Evolutionary conservation across 2,888 invertebrate genomes (phyloP), one percentile per base, ranked within the genome.

Genomic region (Mylabris sibirica): DNA sequence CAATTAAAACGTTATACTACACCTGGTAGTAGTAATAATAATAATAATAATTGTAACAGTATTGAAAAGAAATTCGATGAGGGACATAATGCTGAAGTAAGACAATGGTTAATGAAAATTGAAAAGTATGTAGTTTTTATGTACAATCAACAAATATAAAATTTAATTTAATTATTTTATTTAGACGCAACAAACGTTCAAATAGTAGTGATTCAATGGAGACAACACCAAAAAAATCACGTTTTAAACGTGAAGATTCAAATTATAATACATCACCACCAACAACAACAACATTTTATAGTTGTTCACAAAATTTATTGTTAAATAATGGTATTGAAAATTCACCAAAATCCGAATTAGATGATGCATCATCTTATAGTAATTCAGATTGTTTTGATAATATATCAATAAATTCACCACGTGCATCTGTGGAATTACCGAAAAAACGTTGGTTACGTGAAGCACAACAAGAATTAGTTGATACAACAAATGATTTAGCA

Each of bases 361-460:
- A 79, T 11, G 79, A 80, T 65, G 71, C 77, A 49, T 75, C 74
- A 3, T 76, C 79, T 5, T 78, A 71, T 62, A 76, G 76, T 61
- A 76, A 72, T 65, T 77, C 77, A 2, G 77, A 75, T 34, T 69
- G 72, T 30, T 77, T 75, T 24, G 79, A 80, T 53, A 71, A 66
- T 44, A 65, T 64, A 65, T 75, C 66, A 60, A 76, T 75, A 14
- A 44, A 70, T 59, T 66, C 65, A 14, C 63, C 70, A 6, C 70
- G 69, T 59, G 63, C 64, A 1, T 70, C 65, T 5, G 66, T 71
- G 20, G 79, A 79, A 68, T 69, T 80, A 73, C 89, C 89, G 20
- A 90, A 90, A 79, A 89, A 89, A 77, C 85, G 89, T 24, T 90
- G 89, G 89, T 79, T 90, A 14, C 83, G 88, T 1, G 89, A 89